Evolutionary conservation across 2,113 vertebrate species (phyloP).

Genomic region (Pangasianodon gigas): DNA sequence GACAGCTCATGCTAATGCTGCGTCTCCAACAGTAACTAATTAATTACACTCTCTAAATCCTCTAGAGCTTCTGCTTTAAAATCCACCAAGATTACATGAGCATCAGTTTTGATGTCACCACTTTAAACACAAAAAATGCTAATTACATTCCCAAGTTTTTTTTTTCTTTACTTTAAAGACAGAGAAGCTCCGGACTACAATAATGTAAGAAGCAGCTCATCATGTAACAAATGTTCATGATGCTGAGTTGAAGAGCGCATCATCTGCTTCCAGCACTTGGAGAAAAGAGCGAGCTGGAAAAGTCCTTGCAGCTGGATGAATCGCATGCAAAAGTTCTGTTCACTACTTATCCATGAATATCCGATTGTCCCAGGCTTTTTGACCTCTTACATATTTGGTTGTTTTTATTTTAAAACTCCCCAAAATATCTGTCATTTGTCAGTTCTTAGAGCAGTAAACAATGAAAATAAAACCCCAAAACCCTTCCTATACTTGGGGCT

Average conservation of each 20-base stretch:
- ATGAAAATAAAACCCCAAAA: not conserved
- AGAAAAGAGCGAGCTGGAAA: not conserved
- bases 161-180: not conserved
- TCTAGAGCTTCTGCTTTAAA: not conserved
- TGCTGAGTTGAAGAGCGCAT: not conserved
- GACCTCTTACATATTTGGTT: not conserved
- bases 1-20: not conserved
- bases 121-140: not conserved
- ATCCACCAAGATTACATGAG: not conserved
- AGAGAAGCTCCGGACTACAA: no score
- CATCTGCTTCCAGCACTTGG: constrained; percentile 10
- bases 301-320: constrained; percentile 12
- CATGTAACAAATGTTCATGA: not conserved
- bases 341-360: not conserved
- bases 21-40: not conserved
- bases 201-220: not conserved
- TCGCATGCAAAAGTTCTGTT: constrained; percentile 2
- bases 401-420: not conserved
- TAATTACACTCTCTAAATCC: not conserved
- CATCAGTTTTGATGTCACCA: not conserved
- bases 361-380: not conserved
- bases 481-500: not conserved
- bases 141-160: not conserved
- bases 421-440: not conserved
- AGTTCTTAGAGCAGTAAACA: not conserved